Evolutionary conservation across 2,797 vertebrate genomes (phyloP), one percentile per base, ranked within the genome.

Genomic region (Hapalemur alaotrensis): DNA sequence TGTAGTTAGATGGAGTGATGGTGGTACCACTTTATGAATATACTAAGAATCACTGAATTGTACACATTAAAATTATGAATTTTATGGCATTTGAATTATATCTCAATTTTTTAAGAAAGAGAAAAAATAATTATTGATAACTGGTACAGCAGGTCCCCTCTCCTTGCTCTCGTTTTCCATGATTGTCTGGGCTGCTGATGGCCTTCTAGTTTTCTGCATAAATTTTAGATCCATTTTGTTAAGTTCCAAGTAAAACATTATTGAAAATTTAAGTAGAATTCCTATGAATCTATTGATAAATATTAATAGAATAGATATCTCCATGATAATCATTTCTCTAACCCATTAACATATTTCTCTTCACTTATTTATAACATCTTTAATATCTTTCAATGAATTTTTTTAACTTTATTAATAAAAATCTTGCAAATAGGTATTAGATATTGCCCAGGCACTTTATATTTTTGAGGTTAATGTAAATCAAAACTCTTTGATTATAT

Each of bases 141-240:
- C 6, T 52, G 32, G 30, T n/a, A 30, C 12, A 6, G 2, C 25
- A 35, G 2, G 1, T 6, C 0, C 3, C 18, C 1, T 50, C 5
- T 17, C 9, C 30, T 81, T 28, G 4, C 10, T 30, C n/a, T 63
- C 25, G 9, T 41, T 69, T 41, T n/a, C 5, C 9, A 70, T 17
- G 2, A 25, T 41, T 82, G 52, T 83, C 69, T 50, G 30, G 35
- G 22, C 30, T 15, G 1, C 28, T 54, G n/a, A 10, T 59, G 50
- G 9, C 11, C 7, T 87, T 95, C 59, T 67, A 4, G 10, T 41
- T 4, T 73, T 78, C 14, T 50, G 8, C 14, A 30, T 1, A 72
- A 22, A 59, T 4, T 54, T 18, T 23, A 14, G 7, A 57, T 67
- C 48, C 5, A 41, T 14, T 70, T 46, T 73, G 35, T 46, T 35